Evolutionary conservation across 2,113 vertebrate genomes (phyloP).

Genomic region (Merops nubicus): DNA sequence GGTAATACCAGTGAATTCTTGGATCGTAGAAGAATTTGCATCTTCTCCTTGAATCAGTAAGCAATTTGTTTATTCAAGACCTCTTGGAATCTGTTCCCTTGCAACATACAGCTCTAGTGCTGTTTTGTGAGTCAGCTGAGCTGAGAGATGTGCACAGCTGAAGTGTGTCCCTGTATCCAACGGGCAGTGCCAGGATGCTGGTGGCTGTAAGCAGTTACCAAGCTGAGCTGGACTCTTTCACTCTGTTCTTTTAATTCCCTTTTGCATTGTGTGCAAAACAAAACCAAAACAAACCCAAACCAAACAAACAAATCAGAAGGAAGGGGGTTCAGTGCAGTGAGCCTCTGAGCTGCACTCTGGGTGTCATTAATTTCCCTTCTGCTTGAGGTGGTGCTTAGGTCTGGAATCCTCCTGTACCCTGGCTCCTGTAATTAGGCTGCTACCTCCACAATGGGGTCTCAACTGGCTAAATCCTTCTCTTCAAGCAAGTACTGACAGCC

Average conservation of each 20-base stretch:
- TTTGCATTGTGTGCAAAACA: neutral
- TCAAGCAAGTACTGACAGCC: constrained; percentile 65
- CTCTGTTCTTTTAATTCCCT: neutral
- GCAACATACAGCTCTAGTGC: neutral
- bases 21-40: neutral
- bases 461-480: neutral
- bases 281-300: neutral
- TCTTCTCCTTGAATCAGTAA: neutral
- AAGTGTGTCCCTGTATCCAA: neutral
- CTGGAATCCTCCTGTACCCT: neutral
- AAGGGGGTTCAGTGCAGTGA: neutral
- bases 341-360: neutral
- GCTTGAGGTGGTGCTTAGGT: neutral
- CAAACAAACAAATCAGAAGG: neutral
- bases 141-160: neutral
- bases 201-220: neutral
- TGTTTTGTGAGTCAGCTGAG: neutral
- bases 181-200: neutral
- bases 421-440: constrained; percentile 8
- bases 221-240: neutral
- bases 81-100: neutral
- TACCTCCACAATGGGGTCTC: constrained; percentile 34
- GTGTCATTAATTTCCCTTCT: neutral
- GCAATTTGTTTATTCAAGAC: neutral
- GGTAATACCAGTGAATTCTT: neutral